Conservation (phyloP, 2,113 vertebrate species). For the Cyrtonyx montezumae region DNA sequence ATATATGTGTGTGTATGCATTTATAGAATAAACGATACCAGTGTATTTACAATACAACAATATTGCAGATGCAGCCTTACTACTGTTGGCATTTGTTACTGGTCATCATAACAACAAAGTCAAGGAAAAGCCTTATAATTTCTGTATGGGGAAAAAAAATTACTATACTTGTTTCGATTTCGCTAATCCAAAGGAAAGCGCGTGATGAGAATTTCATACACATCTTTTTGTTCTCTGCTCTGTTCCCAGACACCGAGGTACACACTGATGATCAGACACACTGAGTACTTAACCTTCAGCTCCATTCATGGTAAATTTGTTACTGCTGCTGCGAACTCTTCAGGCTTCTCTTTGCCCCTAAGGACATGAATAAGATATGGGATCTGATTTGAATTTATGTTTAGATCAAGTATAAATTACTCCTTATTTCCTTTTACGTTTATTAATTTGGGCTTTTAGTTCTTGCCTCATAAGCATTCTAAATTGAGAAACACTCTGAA, state of each 20-base stretch:
- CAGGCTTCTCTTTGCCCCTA: slow-evolving; percentile 3
- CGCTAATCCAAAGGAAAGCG: slow-evolving; percentile 1
- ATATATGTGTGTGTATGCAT: not conserved
- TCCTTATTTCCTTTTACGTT: not conserved
- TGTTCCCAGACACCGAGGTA: not conserved
- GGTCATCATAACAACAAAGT: slow-evolving; percentile 33
- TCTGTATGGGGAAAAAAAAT: slow-evolving; percentile 19
- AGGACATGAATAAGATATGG: not conserved
- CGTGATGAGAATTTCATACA: not conserved
- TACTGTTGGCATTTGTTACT: not conserved
- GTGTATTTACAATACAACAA: not conserved
- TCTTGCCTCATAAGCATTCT: not conserved
- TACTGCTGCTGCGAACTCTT: slow-evolving; percentile 69
- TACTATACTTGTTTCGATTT: slow-evolving; percentile 23
- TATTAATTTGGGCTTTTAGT: not conserved
- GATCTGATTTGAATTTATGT: not conserved
- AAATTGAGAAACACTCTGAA: not conserved
- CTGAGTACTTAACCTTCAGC: slow-evolving; percentile 37
- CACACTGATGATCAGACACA: not conserved
- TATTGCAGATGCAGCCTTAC: not conserved
- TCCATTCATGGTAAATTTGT: slow-evolving; percentile 52
- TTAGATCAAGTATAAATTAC: not conserved
- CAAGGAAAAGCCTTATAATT: slow-evolving; percentile 27
- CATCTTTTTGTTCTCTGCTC: not conserved
- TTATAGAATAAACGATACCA: not conserved